Conservation (phyloP, 2,113 vertebrate species). For the Trochalopteron elliotii region DNA sequence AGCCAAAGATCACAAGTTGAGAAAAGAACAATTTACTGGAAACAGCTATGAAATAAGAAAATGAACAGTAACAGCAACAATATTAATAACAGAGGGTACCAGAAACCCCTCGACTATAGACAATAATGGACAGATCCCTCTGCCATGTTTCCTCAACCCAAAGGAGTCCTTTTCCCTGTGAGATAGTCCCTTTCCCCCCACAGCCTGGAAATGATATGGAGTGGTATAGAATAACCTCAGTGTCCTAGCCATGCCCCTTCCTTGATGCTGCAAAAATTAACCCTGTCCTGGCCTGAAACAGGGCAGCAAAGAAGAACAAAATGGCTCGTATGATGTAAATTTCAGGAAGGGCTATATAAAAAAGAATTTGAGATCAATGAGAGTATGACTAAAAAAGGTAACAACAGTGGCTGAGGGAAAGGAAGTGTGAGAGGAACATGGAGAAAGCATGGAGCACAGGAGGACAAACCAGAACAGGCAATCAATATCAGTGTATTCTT, state of each 20-base stretch:
- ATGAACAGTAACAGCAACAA: neutral
- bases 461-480: neutral
- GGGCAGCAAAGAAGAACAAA: neutral
- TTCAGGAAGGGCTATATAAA: neutral
- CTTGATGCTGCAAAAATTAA: neutral
- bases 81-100: neutral
- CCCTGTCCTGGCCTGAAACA: neutral
- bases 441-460: neutral
- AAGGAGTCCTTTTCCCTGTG: rapidly evolving
- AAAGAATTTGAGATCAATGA: neutral
- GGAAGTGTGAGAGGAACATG: neutral
- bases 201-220: neutral
- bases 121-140: neutral
- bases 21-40: neutral
- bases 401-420: neutral
- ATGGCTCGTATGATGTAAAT: neutral
- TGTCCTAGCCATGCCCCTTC: neutral
- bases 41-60: neutral
- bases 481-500: neutral
- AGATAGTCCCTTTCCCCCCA: neutral
- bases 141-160: rapidly evolving
- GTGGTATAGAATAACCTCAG: neutral
- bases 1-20: neutral
- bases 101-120: rapidly evolving
- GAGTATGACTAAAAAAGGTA: neutral